Percentiles rank a stretch among this genome's conserved stretches.
Conservation (phyloP, 1,140 invertebrate genomes). For the Patella vulgata region DNA sequence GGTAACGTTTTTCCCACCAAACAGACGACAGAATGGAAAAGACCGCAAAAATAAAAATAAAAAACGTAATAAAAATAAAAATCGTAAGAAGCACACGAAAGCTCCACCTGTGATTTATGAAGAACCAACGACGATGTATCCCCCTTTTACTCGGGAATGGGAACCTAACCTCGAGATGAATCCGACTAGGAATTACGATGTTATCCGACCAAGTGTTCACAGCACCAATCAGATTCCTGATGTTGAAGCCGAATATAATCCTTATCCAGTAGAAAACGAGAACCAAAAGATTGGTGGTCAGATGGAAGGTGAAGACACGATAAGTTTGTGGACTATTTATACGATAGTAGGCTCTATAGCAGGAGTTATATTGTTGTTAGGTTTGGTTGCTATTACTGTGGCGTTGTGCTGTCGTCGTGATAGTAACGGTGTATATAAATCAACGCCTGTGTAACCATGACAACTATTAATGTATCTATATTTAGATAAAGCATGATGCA, state of each 20-base stretch:
- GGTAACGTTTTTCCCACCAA: no score
- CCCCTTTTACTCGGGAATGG: no score
- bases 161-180: no score
- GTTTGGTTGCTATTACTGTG: slow-evolving; percentile 49
- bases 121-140: background rate
- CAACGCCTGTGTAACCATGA: slow-evolving; percentile 38
- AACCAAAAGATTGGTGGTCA: no score
- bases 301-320: no score
- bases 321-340: slow-evolving; percentile 51
- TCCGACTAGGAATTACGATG: background rate
- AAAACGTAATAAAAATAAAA: slow-evolving; percentile 10
- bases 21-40: background rate
- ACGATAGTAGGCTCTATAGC: slow-evolving; percentile 54
- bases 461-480: no score
- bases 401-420: slow-evolving; percentile 47
- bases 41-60: slow-evolving; percentile 7
- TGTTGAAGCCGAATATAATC: slow-evolving; percentile 1
- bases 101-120: background rate
- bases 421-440: slow-evolving; percentile 39
- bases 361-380: slow-evolving; percentile 47
- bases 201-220: slow-evolving; percentile 5
- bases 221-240: background rate
- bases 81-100: background rate
- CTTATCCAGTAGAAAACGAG: background rate
- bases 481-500: no score